Evolutionary conservation across 37 sponge, comb jelly and placozoan species (phyloP), one percentile per base, ranked within the genome.

Genomic region (Lycopodina hypogea): DNA sequence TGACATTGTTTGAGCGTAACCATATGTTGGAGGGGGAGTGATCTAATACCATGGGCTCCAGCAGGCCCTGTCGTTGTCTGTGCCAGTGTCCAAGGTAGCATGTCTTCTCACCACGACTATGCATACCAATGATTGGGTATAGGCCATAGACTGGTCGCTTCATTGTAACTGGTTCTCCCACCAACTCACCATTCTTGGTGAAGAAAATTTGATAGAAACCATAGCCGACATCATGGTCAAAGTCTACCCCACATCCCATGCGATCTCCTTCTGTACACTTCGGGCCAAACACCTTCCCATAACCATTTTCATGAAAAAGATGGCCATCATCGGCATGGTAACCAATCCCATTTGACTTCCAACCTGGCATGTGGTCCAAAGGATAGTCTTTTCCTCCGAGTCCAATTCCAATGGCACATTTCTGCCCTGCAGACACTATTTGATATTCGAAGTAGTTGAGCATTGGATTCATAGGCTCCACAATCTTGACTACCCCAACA

Each of bases 301-400:
- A 80, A 2, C 90, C 94, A 51, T 75, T 68, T 57, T 86, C 61
- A 68, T 87, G 78, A 60, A 84, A 89, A 26, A 93, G 63, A 1
- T 75, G 65, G 1, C 90, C 90, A 42, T 93, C 90, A 50, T 89
- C 94, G 0, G 90, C 90, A 59, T 93, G 90, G 52, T 93, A 89
- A n/a, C 94, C 94, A 28, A 88, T 83, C 22, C 86, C 82, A 15
- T 88, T 76, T n/a, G 59, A 3, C 34, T 87, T 83, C 92, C 92
- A 91, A 15, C 92, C 92, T 19, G 92, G 92, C 92, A 87, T 87
- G 9, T 78, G 38, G 56, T 81, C 71, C 52, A 84, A 32, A 21
- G 88, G 81, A 42, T 91, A 91, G 7, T 41, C 28, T 32, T 48
- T 37, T 17, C 76, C 75, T 0, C 92, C 92, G 0, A 87, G 67